Conservation (phyloP, 2,888 invertebrate genomes). For the Rhimphoctona megacephalus region DNA sequence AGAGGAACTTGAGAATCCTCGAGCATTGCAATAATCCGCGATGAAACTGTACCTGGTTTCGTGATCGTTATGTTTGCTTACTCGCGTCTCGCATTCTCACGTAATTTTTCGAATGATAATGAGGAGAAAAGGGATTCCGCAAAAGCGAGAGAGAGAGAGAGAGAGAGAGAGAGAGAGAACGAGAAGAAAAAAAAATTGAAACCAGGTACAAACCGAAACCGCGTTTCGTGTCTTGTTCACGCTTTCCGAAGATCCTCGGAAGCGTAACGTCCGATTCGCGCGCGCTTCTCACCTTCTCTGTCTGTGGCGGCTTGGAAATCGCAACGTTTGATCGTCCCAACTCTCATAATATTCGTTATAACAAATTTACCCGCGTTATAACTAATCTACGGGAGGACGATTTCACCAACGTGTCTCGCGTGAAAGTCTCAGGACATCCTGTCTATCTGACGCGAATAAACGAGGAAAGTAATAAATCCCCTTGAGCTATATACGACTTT, state of each 20-base stretch:
- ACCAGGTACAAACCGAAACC: slow-evolving; percentile 48
- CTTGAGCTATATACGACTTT: background rate
- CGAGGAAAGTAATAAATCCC: background rate
- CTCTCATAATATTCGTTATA: slow-evolving; percentile 61
- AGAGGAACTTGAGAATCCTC: background rate
- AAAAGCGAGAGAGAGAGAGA: slow-evolving; percentile 24
- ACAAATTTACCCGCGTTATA: slow-evolving; percentile 1
- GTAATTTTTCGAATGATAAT: slow-evolving; percentile 71
- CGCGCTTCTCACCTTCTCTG: slow-evolving; percentile 41
- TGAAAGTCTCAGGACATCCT: slow-evolving; percentile 59
- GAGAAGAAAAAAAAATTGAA: slow-evolving; percentile 46
- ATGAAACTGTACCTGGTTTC: slow-evolving; percentile 67
- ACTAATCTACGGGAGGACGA: slow-evolving; percentile 35
- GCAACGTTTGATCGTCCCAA: slow-evolving; percentile 61
- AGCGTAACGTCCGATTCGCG: slow-evolving; percentile 77
- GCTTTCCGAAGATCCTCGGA: slow-evolving; percentile 82
- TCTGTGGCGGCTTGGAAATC: slow-evolving; percentile 41
- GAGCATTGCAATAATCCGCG: slow-evolving; percentile 58
- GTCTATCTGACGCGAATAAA: slow-evolving; percentile 13
- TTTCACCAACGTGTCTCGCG: slow-evolving; percentile 61
- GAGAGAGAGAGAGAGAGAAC: slow-evolving; percentile 29
- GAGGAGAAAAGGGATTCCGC: slow-evolving; percentile 43
- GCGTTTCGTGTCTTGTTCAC: slow-evolving; percentile 78
- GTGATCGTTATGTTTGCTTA: slow-evolving; percentile 57
- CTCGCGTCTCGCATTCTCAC: slow-evolving; percentile 72